Evolutionary conservation across 2,797 vertebrate genomes (phyloP), one percentile per base, ranked within the genome.

Genomic region (Darevskia nairensis): DNA sequence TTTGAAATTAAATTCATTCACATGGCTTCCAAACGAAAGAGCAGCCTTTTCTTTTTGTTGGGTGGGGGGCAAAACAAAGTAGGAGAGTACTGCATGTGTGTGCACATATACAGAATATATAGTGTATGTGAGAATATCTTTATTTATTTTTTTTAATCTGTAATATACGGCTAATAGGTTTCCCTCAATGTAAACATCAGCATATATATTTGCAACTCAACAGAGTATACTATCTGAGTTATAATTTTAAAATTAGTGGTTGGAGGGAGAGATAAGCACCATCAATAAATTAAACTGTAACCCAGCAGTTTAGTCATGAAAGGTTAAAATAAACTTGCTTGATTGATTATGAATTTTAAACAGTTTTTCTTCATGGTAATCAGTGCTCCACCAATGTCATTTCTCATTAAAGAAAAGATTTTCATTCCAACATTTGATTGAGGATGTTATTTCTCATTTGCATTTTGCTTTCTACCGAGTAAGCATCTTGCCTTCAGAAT

Each of bases 341-440:
- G 97, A 96, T 97, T 97, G 97, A 97, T 97, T 96, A 96, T 96
- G 96, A 97, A 97, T 97, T 97, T 97, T 97, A 97, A 97, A 95
- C 95, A 96, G 96, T 93, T 96, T 97, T 96, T 97, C 96, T 97
- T 96, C 95, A 95, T 94, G 96, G 96, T 96, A 97, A 97, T 97
- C 97, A 97, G 96, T 94, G 95, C 93, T 95, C 95, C 95, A 96
- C 96, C 96, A 94, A 96, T 96, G 93, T 96, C 97, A 96, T 96
- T 94, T 91, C 96, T 97, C 97, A 97, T 97, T 97, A 97, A 96
- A 95, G 96, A 93, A 96, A 96, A 97, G 95, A 97, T 97, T 97
- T 97, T 96, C 96, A 97, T 97, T 96, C 95, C 95, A 94, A 89
- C 94, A 90, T 93, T 96, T 97, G 97, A 97, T 97, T 97, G 96